phyloP scores from a whole-genome alignment of 2,888 invertebrate species.

The Phlogophora meticulosa region DNA sequence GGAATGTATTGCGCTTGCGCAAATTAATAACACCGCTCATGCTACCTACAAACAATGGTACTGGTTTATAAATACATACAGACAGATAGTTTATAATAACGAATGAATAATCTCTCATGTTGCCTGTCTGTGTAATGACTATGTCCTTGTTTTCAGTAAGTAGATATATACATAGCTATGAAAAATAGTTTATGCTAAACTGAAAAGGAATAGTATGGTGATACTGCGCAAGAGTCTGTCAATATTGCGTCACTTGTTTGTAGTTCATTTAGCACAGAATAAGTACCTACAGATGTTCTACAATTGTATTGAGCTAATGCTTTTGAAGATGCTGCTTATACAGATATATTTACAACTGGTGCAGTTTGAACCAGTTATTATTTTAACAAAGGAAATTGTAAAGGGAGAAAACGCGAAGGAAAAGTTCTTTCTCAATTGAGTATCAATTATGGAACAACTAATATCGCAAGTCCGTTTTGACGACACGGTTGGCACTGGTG shows the following conservation, averaged over 20 bases:
- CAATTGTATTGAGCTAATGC: background rate
- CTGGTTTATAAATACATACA: slow-evolving; percentile 76
- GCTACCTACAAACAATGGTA: slow-evolving; percentile 74
- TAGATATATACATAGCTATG: background rate
- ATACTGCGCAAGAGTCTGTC: background rate
- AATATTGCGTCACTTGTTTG: slow-evolving; percentile 5
- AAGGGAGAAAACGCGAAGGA: background rate
- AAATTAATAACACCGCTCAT: slow-evolving; percentile 67
- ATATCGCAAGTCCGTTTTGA: no score
- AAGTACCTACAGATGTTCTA: background rate
- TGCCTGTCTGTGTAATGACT: slow-evolving; percentile 37
- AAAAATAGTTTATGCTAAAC: slow-evolving; percentile 6
- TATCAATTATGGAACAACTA: no score
- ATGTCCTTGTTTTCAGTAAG: slow-evolving; percentile 48
- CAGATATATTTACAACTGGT: background rate
- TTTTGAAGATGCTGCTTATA: background rate
- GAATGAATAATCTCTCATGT: slow-evolving; percentile 58
- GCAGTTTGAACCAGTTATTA: background rate
- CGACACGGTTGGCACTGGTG: no score
- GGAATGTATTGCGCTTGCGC: slow-evolving; percentile 72
- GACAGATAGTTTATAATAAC: slow-evolving; percentile 53
- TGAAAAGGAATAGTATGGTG: slow-evolving; percentile 16
- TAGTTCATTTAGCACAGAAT: background rate
- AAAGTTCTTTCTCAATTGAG: no score
- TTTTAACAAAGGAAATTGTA: background rate